Evolutionary conservation across 2,797 vertebrate species (phyloP).

Genomic region (Enteromius unitaeniatus): DNA sequence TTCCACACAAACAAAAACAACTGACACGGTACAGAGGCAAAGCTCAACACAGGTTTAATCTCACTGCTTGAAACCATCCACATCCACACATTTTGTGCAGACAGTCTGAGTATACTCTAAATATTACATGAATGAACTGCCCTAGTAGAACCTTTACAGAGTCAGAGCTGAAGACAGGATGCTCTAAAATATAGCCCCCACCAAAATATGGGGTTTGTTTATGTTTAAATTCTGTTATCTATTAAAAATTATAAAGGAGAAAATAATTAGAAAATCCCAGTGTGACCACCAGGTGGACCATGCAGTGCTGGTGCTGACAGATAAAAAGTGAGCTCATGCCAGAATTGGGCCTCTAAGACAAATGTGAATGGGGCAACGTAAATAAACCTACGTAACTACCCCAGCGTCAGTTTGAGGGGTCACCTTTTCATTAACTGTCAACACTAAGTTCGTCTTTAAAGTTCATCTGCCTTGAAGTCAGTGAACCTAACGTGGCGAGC

Average conservation of each 20-base stretch:
- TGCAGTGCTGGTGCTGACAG: conserved; percentile 8
- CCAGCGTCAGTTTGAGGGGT: conserved; percentile 13
- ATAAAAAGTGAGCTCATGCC: background rate
- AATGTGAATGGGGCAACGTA: conserved; percentile 24
- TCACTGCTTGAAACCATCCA: conserved; percentile 6
- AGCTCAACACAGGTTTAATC: conserved; percentile 22
- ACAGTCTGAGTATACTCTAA: conserved; percentile 4
- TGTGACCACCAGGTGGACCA: conserved; percentile 1
- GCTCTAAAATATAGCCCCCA: background rate
- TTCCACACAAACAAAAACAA: background rate
- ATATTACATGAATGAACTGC: conserved; percentile 25
- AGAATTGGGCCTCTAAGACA: conserved; percentile 21
- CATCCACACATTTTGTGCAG: conserved; percentile 18
- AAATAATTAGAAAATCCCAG: background rate
- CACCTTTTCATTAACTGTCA: conserved; percentile 51
- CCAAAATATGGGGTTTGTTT: background rate
- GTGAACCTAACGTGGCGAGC: conserved; percentile 54
- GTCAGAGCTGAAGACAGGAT: background rate
- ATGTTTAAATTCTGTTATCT: background rate
- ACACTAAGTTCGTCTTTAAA: conserved; percentile 53
- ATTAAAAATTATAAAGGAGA: background rate
- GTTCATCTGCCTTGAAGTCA: conserved; percentile 56
- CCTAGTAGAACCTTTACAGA: background rate
- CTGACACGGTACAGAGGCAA: background rate
- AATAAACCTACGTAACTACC: conserved; percentile 28